Conservation (phyloP, 1,140 invertebrate genomes). For the Aphis gossypii region DNA sequence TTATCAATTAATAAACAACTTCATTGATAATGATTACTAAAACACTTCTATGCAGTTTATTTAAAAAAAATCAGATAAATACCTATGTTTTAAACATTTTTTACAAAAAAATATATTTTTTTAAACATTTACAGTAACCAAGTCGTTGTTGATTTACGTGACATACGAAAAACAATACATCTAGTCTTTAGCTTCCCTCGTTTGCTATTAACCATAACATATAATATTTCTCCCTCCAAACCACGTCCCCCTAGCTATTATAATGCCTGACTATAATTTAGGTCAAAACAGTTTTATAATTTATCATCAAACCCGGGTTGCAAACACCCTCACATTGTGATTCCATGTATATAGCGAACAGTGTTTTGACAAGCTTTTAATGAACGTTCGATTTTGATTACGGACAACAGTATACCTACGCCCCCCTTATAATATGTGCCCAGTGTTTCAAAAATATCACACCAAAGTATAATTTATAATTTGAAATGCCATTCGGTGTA, state of each 20-base stretch:
- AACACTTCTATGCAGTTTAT: not conserved
- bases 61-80: not conserved
- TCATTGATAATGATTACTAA: not conserved
- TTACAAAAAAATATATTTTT: not conserved
- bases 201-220: slow-evolving; percentile 35
- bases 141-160: not conserved
- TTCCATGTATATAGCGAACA: not conserved
- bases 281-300: slow-evolving; percentile 57
- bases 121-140: not conserved
- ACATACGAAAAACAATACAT: slow-evolving; percentile 20
- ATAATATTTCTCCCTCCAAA: slow-evolving; percentile 22
- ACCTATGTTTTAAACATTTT: not conserved
- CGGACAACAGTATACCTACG: slow-evolving; percentile 3
- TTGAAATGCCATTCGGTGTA: slow-evolving; percentile 42
- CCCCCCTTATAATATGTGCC: not conserved
- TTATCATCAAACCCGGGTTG: slow-evolving; percentile 39
- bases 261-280: slow-evolving; percentile 38
- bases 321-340: not conserved
- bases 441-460: slow-evolving; percentile 30
- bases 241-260: slow-evolving; percentile 1
- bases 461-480: slow-evolving; percentile 45
- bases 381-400: slow-evolving; percentile 57
- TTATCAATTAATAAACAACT: not conserved
- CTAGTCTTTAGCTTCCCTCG: not conserved
- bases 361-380: slow-evolving; percentile 57